Conservation (phyloP, 2,113 vertebrate genomes). For the Pterocles gutturalis region DNA sequence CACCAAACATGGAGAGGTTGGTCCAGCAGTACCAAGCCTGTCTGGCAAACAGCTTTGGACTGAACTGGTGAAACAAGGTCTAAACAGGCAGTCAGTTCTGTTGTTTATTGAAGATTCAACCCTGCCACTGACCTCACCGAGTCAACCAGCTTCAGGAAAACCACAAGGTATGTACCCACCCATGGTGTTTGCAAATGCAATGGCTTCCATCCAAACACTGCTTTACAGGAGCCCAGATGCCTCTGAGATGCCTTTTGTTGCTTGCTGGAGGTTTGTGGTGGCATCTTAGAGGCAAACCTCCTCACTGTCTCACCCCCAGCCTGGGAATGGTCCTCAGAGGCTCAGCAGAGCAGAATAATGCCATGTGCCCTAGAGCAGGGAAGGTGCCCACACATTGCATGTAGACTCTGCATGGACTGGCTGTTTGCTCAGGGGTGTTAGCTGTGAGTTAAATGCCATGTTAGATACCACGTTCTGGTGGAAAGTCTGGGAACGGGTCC, state of each 20-base stretch:
- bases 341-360: neutral
- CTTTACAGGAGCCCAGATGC: neutral
- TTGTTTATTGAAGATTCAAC: neutral
- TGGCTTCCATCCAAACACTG: neutral
- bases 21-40: neutral
- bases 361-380: neutral
- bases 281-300: neutral
- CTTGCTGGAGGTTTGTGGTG: neutral
- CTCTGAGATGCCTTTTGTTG: neutral
- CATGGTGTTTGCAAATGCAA: neutral
- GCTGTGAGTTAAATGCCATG: neutral
- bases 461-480: neutral
- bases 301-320: neutral
- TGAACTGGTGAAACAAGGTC: neutral
- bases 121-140: neutral
- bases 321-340: neutral
- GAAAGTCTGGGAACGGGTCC: neutral
- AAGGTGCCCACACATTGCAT: neutral
- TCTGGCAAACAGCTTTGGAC: neutral
- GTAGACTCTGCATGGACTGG: fast-evolving
- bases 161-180: neutral
- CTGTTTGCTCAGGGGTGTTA: neutral
- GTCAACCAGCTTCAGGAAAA: neutral
- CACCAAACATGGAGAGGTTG: neutral
- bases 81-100: neutral